Evolutionary conservation across 2,797 vertebrate species (phyloP).

Genomic region (Moxostoma hubbsi): DNA sequence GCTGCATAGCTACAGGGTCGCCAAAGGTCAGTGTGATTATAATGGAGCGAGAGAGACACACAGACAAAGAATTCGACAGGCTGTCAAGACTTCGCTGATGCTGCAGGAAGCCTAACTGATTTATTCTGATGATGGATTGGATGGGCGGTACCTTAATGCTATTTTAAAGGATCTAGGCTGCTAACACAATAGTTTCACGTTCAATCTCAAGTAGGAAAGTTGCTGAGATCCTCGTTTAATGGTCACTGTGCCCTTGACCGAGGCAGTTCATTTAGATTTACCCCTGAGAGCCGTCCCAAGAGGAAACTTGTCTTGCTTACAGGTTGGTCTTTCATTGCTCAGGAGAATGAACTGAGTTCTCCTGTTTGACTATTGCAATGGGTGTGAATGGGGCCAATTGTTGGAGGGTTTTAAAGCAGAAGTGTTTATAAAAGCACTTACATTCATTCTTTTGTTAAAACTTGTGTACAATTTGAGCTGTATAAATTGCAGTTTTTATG

Average conservation of each 20-base stretch:
- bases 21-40: constrained; percentile 27
- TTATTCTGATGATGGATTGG: constrained; percentile 38
- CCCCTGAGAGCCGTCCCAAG: background rate
- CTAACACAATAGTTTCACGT: constrained; percentile 30
- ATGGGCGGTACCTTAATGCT: constrained; percentile 16
- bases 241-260: background rate
- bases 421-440: too few species aligned
- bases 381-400: too few species aligned
- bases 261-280: background rate
- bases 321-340: too few species aligned
- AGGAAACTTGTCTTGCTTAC: background rate
- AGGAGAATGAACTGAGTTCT: too few species aligned
- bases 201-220: constrained; percentile 30
- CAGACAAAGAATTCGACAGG: constrained; percentile 19
- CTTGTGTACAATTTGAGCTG: too few species aligned
- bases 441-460: too few species aligned
- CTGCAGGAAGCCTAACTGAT: constrained; percentile 35
- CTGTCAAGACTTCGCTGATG: constrained; percentile 39
- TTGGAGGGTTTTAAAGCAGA: too few species aligned
- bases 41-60: constrained; percentile 30
- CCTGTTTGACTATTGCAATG: too few species aligned
- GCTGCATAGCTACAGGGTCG: constrained; percentile 41
- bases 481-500: too few species aligned
- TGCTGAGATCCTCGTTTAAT: background rate
- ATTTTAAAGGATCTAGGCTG: constrained; percentile 29